phyloP scores from a whole-genome alignment of 1,140 invertebrate genomes.

The Anoplophora glabripennis region DNA sequence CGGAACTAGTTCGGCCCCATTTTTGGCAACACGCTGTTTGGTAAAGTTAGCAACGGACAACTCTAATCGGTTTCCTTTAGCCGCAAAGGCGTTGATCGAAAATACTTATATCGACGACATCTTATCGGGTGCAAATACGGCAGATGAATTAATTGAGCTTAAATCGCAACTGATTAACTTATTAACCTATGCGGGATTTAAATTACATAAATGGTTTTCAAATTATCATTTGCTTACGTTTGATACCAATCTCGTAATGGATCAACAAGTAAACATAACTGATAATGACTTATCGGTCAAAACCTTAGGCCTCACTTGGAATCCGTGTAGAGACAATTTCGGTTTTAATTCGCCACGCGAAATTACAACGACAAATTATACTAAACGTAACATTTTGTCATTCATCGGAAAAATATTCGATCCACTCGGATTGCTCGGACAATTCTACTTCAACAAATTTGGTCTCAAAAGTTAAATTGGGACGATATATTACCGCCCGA shows the following conservation, averaged over 20 bases:
- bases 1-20: constrained; percentile 43
- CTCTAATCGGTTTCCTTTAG: constrained; percentile 36
- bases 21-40: constrained; percentile 38
- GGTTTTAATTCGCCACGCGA: constrained; percentile 30
- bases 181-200: constrained; percentile 23
- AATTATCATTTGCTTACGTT: constrained; percentile 23
- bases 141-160: constrained; percentile 28
- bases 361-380: constrained; percentile 22
- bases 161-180: constrained; percentile 29
- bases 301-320: constrained; percentile 44
- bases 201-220: constrained; percentile 29
- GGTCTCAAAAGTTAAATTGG: constrained; percentile 46
- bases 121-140: constrained; percentile 41
- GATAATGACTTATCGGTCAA: constrained; percentile 18
- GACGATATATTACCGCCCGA: constrained; percentile 44
- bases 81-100: constrained; percentile 32
- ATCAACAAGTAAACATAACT: background rate
- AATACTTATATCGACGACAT: constrained; percentile 53
- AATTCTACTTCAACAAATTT: constrained; percentile 50
- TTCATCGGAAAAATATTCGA: constrained; percentile 46
- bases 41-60: constrained; percentile 37
- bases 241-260: background rate
- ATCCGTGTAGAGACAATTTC: constrained; percentile 37
- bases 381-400: constrained; percentile 46
- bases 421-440: constrained; percentile 47